Conservation (phyloP, 2,888 invertebrate species). For the Tribolium freemani region DNA sequence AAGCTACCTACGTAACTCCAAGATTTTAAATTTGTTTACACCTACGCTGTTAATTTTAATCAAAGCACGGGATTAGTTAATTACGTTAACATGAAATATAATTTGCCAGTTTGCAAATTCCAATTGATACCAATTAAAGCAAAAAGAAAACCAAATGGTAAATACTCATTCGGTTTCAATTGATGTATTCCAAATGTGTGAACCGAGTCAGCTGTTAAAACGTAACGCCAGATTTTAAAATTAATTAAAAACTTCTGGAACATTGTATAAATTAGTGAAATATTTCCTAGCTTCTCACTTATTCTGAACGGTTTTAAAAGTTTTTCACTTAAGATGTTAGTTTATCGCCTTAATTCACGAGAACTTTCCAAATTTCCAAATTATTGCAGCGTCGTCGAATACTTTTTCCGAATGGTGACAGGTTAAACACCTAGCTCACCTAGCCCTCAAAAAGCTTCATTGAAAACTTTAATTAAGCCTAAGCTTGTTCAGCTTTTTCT, state of each 20-base stretch:
- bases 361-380: constrained; percentile 7
- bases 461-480: constrained; percentile 38
- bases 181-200: constrained; percentile 36
- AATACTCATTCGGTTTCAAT: not conserved
- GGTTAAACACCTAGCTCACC: not conserved
- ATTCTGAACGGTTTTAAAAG: constrained; percentile 25
- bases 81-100: too few relatives aligned
- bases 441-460: not conserved
- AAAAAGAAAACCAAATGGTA: constrained; percentile 18
- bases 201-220: constrained; percentile 38
- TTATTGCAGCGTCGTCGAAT: constrained; percentile 4
- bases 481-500: constrained; percentile 31
- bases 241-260: constrained; percentile 41
- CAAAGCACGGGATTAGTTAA: too few relatives aligned
- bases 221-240: constrained; percentile 34
- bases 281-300: constrained; percentile 28
- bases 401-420: constrained; percentile 21
- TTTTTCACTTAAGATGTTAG: constrained; percentile 31
- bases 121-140: not conserved
- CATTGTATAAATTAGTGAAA: constrained; percentile 38
- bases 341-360: constrained; percentile 11
- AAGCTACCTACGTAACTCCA: too few relatives aligned
- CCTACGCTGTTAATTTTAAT: too few relatives aligned
- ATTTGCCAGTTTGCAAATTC: too few relatives aligned
- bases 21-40: too few relatives aligned